Percentiles rank a stretch among this genome's conserved stretches.
phyloP scores from a whole-genome alignment of 2,888 invertebrate genomes.

The Dasysyrphus albostriatus region DNA sequence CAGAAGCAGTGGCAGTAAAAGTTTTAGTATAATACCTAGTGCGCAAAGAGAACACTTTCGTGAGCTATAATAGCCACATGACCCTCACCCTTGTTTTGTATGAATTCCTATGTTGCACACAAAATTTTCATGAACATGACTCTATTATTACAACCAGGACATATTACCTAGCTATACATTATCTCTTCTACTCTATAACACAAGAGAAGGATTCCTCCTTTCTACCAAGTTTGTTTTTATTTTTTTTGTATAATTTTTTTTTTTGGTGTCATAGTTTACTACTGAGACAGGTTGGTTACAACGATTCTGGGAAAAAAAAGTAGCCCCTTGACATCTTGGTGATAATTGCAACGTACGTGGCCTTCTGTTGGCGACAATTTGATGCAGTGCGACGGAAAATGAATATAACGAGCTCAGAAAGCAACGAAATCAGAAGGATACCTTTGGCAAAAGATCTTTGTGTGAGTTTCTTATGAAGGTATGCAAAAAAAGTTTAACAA shows the following conservation, averaged over 20 bases:
- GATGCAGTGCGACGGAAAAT: conserved; percentile 66
- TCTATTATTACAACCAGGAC: conserved; percentile 46
- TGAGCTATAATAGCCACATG: conserved; percentile 51
- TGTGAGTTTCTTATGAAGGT: neutral
- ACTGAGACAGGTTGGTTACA: conserved; percentile 40
- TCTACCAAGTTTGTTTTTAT: conserved; percentile 9
- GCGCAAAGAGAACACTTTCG: conserved; percentile 48
- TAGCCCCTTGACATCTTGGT: conserved; percentile 54
- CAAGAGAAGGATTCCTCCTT: conserved; percentile 31
- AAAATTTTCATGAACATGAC: conserved; percentile 49
- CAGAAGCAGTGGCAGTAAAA: conserved; percentile 32
- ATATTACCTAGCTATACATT: conserved; percentile 1
- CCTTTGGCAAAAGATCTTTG: conserved; percentile 6
- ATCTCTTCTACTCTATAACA: neutral
- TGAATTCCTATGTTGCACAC: conserved; percentile 35
- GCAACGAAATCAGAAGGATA: conserved; percentile 41
- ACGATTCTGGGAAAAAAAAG: conserved; percentile 13
- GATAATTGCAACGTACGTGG: conserved; percentile 65
- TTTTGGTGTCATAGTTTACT: conserved; percentile 20
- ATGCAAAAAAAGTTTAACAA: neutral
- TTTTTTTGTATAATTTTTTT: neutral
- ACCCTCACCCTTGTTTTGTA: conserved; percentile 61
- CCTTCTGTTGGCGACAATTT: conserved; percentile 60
- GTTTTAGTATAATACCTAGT: conserved; percentile 2
- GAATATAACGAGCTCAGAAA: conserved; percentile 55